Conservation (phyloP, 2,888 invertebrate species). For the Nomada ruficornis region DNA sequence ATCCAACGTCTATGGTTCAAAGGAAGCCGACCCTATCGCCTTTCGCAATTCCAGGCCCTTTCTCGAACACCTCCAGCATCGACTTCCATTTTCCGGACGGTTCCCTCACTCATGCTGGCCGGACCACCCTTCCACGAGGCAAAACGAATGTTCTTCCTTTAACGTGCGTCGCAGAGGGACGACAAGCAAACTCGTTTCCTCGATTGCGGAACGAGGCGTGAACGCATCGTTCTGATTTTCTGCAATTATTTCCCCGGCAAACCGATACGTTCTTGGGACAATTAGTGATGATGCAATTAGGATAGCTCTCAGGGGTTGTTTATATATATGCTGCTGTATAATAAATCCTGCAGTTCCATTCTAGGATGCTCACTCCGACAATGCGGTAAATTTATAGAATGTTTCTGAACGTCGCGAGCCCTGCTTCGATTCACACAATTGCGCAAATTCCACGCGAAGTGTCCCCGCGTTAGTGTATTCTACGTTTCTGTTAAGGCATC, state of each 20-base stretch:
- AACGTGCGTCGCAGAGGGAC: slow-evolving; percentile 45
- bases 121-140: slow-evolving; percentile 34
- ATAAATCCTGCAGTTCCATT: too few relatives aligned
- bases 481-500: slow-evolving; percentile 18
- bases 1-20: slow-evolving; percentile 63
- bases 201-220: slow-evolving; percentile 36
- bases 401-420: too few relatives aligned
- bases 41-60: slow-evolving; percentile 71
- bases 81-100: slow-evolving; percentile 68
- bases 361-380: too few relatives aligned
- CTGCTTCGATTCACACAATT: not conserved
- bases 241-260: too few relatives aligned
- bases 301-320: not conserved
- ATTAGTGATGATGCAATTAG: too few relatives aligned
- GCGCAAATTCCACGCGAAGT: not conserved
- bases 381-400: too few relatives aligned
- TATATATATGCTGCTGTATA: too few relatives aligned
- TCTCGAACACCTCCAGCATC: slow-evolving; percentile 64
- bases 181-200: slow-evolving; percentile 58
- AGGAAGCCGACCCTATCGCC: slow-evolving; percentile 69
- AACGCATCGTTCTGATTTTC: slow-evolving; percentile 23
- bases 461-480: not conserved
- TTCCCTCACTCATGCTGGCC: slow-evolving; percentile 38
- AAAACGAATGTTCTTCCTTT: slow-evolving; percentile 34
- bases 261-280: too few relatives aligned